Base-by-base conservation (phyloP, 2,797 vertebrate genomes). In the Dendrocincla fuliginosa region DNA sequence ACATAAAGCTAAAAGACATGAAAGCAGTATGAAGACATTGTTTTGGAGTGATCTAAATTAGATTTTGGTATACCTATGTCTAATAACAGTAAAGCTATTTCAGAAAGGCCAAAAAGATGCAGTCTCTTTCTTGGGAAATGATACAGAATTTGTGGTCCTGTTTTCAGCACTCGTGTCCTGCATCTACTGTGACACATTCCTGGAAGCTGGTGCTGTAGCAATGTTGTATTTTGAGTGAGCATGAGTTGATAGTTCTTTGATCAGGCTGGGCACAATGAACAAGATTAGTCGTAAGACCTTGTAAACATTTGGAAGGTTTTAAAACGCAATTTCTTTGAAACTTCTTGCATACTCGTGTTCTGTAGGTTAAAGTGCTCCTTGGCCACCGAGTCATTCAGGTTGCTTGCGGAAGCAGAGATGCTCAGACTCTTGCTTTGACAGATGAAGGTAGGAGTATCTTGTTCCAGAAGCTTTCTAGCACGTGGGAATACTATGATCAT, bases 331-430 rank as follows among this genome's bases (percentile, higher is more conserved):
- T 50, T 61, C 5, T 67, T 80, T 64, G 14, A 57, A 85, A 39
- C 2, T 3, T 56, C 7, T 27, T 52, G 9, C 13, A 76, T 74
- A 16, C 13, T 89, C 39, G 22, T 37, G 2, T 64, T 84, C 90
- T 80, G 11, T 87, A 99, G 99, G 99, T 99, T 44, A 99, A 99
- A 96, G 99, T 99, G 69, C 98, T 99, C 42, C 97, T 99, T 93
- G 99, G 99, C 27, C 99, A 99, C 83, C 97, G 99, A 68, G 99
- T 99, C 16, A 98, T 99, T 97, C 99, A 99, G 96, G 99, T 99
- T 93, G 99, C 99, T 10, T 99, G 99, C 97, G 99, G 99, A 56
- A 99, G 99, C 95, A 98, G 99, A 89, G 99, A 99, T 33, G 99
- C 99, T 37, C 99, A 99, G 94, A 99, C 99, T 32, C 97, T 99